These are phyloP conservation scores for Trochalopteron elliotii DNA, from an alignment of 2,113 vertebrate species.

Conservation along the genomic window DNA sequence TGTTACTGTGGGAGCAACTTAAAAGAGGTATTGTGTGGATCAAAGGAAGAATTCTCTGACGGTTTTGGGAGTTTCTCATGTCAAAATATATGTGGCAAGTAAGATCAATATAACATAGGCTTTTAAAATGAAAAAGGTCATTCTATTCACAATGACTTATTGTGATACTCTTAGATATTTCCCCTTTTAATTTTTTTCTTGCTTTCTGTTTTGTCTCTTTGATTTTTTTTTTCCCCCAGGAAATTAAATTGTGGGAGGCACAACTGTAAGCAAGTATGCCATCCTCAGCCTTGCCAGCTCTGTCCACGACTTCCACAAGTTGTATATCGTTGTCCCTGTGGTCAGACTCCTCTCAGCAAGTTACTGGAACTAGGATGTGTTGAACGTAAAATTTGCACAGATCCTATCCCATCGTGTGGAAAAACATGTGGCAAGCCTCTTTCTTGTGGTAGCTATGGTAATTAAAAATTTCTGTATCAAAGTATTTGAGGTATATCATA, in stretches of 20 bases:
- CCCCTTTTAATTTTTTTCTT: background rate
- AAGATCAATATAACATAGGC: constrained; percentile 57
- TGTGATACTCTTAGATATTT: background rate
- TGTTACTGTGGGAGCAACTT: constrained; percentile 89
- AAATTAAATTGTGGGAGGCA: constrained; percentile 90
- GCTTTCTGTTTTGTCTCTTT: background rate
- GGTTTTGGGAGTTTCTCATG: constrained; percentile 89
- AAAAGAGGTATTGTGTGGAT: constrained; percentile 86
- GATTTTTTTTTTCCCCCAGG: constrained; percentile 32
- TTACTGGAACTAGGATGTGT: constrained; percentile 89
- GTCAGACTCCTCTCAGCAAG: constrained; percentile 89
- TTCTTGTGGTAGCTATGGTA: constrained; percentile 90
- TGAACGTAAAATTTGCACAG: constrained; percentile 85
- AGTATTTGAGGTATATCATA: background rate
- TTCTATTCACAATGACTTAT: background rate
- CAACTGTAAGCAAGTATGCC: constrained; percentile 86
- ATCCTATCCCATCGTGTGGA: constrained; percentile 91
- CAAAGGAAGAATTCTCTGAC: constrained; percentile 81
- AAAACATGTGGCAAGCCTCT: constrained; percentile 93
- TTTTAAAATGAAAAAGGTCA: background rate
- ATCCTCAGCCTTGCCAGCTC: constrained; percentile 83
- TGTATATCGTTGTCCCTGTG: constrained; percentile 88
- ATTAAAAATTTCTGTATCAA: constrained; percentile 7
- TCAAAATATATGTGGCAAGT: constrained; percentile 90
- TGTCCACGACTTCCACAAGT: constrained; percentile 86